Base-by-base conservation (phyloP, 2,888 invertebrate genomes). In the Andrena chrysosceles region DNA sequence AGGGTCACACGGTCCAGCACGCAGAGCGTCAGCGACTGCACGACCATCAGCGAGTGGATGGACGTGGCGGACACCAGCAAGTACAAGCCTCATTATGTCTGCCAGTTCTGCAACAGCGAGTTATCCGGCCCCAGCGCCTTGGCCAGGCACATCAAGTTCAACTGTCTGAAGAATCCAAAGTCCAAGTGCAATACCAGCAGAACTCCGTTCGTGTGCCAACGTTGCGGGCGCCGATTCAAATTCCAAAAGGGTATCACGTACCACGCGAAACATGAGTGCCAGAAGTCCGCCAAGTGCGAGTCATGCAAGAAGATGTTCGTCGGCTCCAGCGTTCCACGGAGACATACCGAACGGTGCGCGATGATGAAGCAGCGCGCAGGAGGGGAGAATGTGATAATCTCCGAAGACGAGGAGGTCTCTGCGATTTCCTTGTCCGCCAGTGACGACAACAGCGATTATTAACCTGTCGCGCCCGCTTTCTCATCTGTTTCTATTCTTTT, bases 211-310 rank as follows among this genome's bases (percentile, higher is more conserved):
- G 31, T 0, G 0, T 87, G 86, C 16, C 0, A 0, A 0, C 0
- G 0, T 0, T 87, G 87, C 13, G 70, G 72, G 0, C 8, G 56
- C 4, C 26, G n/a, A 6, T 87, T 60, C 26, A 42, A 0, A 0
- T 0, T 26, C 0, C 0, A 0, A 2, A 87, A 87, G 7, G 0
- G 0, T 0, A 2, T 83, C 7, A 81, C n/a, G 0, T 71, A 23
- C 20, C 87, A 87, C 6, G 0, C 7, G 4, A 85, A 0, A 0
- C 75, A 84, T 29, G 63, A 62, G 0, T 87, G 87, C 10, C 8
- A 59, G 2, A 26, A 8, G 3, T 0, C 0, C 0, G 2, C 54
- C 0, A n/a, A 0, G 1, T 87, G 87, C 29, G 0, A 1, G 0
- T 1, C 20, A 0, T 87, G 87, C 2, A 2, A 59, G 0, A 13